Base-by-base conservation (phyloP, 2,888 invertebrate genomes). In the Phasia obesa region DNA sequence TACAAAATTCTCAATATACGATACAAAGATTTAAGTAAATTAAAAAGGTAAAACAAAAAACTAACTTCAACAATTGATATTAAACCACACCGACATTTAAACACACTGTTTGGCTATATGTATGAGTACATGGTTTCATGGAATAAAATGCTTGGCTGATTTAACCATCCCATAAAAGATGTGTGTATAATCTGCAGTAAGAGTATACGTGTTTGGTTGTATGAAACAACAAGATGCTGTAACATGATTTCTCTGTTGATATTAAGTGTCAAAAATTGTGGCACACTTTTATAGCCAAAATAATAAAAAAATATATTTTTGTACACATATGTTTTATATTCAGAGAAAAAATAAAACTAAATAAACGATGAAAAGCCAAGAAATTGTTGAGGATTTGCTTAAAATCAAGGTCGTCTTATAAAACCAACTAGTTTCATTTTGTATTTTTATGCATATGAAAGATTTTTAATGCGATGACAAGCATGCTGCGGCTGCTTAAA, bases 391-490 rank as follows among this genome's bases (percentile, higher is more conserved):
- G 71, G 71, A 79, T 79, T 79, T 67, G 65, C 51, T 76, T 79
- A 76, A 79, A 83, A 83, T 79, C 75, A 83, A 83, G 83, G 83
- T 83, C 78, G 79, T 79, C 79, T 83, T 83, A 83, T 83, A 83
- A 83, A 83, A 83, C 71, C 71, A 79, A 83, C 79, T 67, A 53
- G 83, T 79, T 79, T 81, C 57, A 11, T 38, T 57, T 81, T 70
- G 38, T 71, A 11, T 38, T 31, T 67, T 65, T 42, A n/a, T 42
- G 0, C 11, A 11, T 42, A n/a, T 42, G 2, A 4, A 27, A 5
- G 27, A 5, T 27, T 73, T 53, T 64, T 74, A 64, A 70, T 64
- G 64, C 59, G 70, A 64, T 82, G 64, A 64, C 78, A 78, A 82
- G 53, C 73, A 73, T 27, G 62, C 42, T 74, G 55, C 25, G 31